phyloP scores from a whole-genome alignment of 1,140 invertebrate species.

The Dufourea novaeangliae region DNA sequence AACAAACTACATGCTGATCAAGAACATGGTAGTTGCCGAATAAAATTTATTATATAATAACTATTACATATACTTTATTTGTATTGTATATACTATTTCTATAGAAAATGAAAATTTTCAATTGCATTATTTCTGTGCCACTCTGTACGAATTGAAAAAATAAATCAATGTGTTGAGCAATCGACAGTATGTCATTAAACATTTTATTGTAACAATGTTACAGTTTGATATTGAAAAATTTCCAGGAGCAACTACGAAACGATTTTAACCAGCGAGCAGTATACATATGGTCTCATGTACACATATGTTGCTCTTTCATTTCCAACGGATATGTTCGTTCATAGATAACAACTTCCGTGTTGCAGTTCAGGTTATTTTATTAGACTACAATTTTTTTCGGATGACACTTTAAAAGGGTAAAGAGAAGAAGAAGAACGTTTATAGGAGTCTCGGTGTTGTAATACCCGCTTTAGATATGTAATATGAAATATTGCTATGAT shows the following conservation, averaged over 20 bases:
- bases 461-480: not conserved
- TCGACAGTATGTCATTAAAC: too few relatives aligned
- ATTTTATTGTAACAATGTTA: too few relatives aligned
- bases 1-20: too few relatives aligned
- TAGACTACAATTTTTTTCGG: not conserved
- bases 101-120: too few relatives aligned
- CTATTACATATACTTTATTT: too few relatives aligned
- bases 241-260: not conserved
- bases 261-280: not conserved
- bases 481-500: not conserved
- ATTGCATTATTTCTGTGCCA: too few relatives aligned
- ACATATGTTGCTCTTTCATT: not conserved
- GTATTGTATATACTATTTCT: too few relatives aligned
- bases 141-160: too few relatives aligned
- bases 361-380: constrained; percentile 1
- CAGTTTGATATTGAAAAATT: not conserved
- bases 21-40: too few relatives aligned
- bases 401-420: not conserved
- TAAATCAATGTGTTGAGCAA: too few relatives aligned
- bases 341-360: constrained; percentile 28
- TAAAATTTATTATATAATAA: too few relatives aligned
- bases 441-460: not conserved
- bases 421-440: not conserved
- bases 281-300: not conserved
- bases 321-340: constrained; percentile 11